Conservation (phyloP, 2,113 vertebrate genomes). For the Spilogale gracilis region DNA sequence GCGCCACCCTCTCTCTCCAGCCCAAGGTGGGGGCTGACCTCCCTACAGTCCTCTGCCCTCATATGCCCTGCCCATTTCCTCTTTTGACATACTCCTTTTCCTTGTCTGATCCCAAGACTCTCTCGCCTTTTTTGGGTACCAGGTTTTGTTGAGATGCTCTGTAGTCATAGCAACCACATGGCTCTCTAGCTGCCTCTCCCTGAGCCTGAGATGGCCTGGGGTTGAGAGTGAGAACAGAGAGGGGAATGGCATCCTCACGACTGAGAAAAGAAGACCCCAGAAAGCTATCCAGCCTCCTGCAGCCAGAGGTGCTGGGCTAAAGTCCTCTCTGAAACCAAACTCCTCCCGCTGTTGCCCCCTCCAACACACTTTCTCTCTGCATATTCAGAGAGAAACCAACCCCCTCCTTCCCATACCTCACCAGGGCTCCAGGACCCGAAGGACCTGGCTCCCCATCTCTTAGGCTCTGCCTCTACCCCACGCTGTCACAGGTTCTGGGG, state of each 20-base stretch:
- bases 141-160: conserved; percentile 73
- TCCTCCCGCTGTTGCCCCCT: neutral
- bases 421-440: neutral
- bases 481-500: conserved; percentile 75
- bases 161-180: conserved; percentile 83
- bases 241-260: neutral
- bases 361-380: conserved; percentile 31
- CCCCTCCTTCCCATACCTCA: neutral
- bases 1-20: conserved; percentile 38
- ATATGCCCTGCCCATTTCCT: neutral
- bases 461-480: conserved; percentile 67
- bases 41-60: neutral
- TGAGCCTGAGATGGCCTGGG: conserved; percentile 66
- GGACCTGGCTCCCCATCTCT: conserved; percentile 15
- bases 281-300: neutral
- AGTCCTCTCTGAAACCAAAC: neutral
- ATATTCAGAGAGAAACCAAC: neutral
- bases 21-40: neutral
- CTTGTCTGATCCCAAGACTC: conserved; percentile 52
- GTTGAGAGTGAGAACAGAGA: conserved; percentile 45
- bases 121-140: conserved; percentile 75
- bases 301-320: neutral
- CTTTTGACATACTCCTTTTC: neutral
- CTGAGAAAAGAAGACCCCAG: conserved; percentile 9
- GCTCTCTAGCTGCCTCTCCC: conserved; percentile 65